Conservation (phyloP, 1,140 invertebrate species). For the Lethrus apterus region DNA sequence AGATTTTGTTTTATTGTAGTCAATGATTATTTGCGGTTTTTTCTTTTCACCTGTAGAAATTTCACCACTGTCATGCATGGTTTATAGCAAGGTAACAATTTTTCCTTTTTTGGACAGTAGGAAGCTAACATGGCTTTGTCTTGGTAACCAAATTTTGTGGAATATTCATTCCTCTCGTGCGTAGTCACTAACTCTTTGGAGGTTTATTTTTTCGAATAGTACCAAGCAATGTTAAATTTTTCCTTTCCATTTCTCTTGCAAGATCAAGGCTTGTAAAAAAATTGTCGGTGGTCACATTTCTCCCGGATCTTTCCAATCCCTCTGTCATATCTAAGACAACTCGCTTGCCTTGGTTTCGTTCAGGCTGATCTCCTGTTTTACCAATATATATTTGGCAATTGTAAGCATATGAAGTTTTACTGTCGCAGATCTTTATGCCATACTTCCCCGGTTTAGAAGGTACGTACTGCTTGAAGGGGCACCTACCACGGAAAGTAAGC, state of each 20-base stretch:
- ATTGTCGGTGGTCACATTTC: conserved; percentile 6
- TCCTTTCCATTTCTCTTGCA: conserved; percentile 7
- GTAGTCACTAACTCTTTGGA: conserved; percentile 7
- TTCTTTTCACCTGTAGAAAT: conserved; percentile 7
- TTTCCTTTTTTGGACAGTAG: conserved; percentile 13
- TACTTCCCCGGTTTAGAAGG: conserved; percentile 6
- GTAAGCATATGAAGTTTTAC: conserved; percentile 9
- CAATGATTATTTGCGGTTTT: conserved; percentile 10
- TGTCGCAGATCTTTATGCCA: conserved; percentile 5
- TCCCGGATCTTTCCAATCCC: conserved; percentile 7
- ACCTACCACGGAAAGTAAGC: conserved; percentile 1
- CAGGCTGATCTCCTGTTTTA: conserved; percentile 3
- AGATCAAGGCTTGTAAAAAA: conserved; percentile 14
- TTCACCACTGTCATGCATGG: conserved; percentile 7
- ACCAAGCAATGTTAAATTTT: conserved; percentile 11
- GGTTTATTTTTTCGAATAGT: conserved; percentile 13
- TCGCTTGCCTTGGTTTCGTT: conserved; percentile 10
- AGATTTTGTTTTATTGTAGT: conserved; percentile 17
- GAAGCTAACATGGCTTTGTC: conserved; percentile 10
- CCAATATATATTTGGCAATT: conserved; percentile 7
- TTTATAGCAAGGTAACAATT: conserved; percentile 13
- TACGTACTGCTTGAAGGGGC: conserved; percentile 5
- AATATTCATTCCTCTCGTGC: neutral
- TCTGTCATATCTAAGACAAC: conserved; percentile 9
- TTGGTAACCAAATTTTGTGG: conserved; percentile 12